phyloP scores from a whole-genome alignment of 2,113 vertebrate species.

The Carassius gibelio region DNA sequence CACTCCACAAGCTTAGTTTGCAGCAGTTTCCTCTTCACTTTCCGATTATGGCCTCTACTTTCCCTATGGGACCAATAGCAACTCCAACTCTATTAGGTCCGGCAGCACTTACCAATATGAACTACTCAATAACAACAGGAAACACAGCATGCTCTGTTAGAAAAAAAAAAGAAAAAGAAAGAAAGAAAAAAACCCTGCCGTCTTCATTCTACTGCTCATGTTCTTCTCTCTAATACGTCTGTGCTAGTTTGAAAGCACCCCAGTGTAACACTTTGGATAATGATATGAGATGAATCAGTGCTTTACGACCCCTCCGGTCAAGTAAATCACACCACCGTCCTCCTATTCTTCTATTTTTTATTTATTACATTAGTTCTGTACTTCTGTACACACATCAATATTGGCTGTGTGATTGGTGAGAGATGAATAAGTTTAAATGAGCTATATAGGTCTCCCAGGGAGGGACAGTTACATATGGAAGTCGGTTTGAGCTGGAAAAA shows the following conservation, averaged over 20 bases:
- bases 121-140: constrained; percentile 72
- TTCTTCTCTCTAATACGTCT: constrained; percentile 51
- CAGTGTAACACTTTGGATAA: constrained; percentile 61
- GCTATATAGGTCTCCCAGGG: constrained; percentile 6
- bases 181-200: background rate
- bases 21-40: constrained; percentile 69
- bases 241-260: constrained; percentile 48
- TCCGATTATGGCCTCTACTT: constrained; percentile 71
- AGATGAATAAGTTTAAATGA: constrained; percentile 30
- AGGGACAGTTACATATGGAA: constrained; percentile 26
- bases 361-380: constrained; percentile 32
- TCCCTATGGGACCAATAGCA: constrained; percentile 71
- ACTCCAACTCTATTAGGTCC: constrained; percentile 76
- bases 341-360: background rate
- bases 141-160: constrained; percentile 68
- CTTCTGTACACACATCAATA: constrained; percentile 25
- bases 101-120: constrained; percentile 75
- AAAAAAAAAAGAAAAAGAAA: constrained; percentile 48
- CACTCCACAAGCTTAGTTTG: constrained; percentile 39
- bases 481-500: background rate
- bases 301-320: constrained; percentile 46
- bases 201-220: constrained; percentile 48
- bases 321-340: constrained; percentile 37
- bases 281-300: constrained; percentile 60
- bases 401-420: constrained; percentile 32